phyloP scores from a whole-genome alignment of 2,113 vertebrate species.

The Oreotrochilus melanogaster region DNA sequence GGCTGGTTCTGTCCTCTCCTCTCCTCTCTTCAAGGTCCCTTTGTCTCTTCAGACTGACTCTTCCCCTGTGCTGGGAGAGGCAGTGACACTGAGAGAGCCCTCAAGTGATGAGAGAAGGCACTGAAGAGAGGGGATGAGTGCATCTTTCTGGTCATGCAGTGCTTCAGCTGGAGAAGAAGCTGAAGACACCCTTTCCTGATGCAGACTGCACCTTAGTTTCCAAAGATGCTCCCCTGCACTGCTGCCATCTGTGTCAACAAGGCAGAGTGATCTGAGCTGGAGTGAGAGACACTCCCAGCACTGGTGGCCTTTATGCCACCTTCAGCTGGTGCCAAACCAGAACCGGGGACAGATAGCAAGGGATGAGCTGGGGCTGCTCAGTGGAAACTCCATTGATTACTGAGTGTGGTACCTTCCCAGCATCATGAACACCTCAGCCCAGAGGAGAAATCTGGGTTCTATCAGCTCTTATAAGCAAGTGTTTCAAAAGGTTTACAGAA shows the following conservation, averaged over 20 bases:
- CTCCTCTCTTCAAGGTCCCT: not conserved
- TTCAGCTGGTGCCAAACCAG: not conserved
- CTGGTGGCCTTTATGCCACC: not conserved
- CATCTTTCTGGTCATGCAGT: not conserved
- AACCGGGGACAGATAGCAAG: not conserved
- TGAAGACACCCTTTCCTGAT: not conserved
- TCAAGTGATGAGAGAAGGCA: not conserved
- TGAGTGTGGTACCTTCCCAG: conserved; percentile 66
- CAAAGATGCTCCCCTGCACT: not conserved
- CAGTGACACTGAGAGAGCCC: not conserved
- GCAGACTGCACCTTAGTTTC: not conserved
- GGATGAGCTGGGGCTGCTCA: not conserved
- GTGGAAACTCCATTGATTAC: conserved; percentile 73
- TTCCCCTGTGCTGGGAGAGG: not conserved
- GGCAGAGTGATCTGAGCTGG: not conserved
- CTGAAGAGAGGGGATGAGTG: not conserved
- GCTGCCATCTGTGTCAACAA: not conserved
- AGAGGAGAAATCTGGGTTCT: conserved; percentile 81
- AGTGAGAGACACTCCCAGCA: not conserved
- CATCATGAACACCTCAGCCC: conserved; percentile 79
- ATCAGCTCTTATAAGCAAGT: conserved; percentile 86
- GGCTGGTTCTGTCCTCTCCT: not conserved
- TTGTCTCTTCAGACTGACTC: not conserved
- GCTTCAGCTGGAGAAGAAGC: not conserved
- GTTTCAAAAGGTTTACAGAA: conserved; percentile 89